Percentiles rank a stretch among this genome's conserved stretches.
These are phyloP conservation scores for Agonopterix alstromeriana DNA, from an alignment of 2,888 invertebrate genomes.

Conservation along the genomic window DNA sequence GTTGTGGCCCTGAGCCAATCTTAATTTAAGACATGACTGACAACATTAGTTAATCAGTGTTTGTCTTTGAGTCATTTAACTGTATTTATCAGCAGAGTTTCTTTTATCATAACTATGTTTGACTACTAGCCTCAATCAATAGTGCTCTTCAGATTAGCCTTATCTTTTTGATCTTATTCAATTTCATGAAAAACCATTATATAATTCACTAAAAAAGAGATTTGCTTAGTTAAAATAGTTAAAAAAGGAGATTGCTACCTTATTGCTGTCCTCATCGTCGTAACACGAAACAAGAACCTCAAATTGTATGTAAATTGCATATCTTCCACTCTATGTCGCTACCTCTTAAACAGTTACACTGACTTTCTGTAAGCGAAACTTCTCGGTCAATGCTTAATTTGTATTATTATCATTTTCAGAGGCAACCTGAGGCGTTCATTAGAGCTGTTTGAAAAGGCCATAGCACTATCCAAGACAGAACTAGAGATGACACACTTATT, in stretches of 20 bases:
- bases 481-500: slow-evolving; percentile 94
- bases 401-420: slow-evolving; percentile 68
- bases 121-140: slow-evolving; percentile 1
- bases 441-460: slow-evolving; percentile 91
- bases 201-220: neutral
- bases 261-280: too few species aligned
- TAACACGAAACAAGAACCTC: too few species aligned
- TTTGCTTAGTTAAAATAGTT: too few species aligned
- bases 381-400: too few species aligned
- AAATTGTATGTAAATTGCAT: too few species aligned
- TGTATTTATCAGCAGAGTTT: slow-evolving; percentile 1
- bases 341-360: too few species aligned
- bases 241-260: too few species aligned
- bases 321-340: too few species aligned
- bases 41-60: neutral
- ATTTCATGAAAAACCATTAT: slow-evolving; percentile 1
- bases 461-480: slow-evolving; percentile 89
- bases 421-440: slow-evolving; percentile 90
- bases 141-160: slow-evolving; percentile 1
- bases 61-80: slow-evolving; percentile 1
- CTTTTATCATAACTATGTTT: slow-evolving; percentile 2
- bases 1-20: slow-evolving; percentile 15
- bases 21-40: slow-evolving; percentile 13
- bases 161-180: slow-evolving; percentile 3
- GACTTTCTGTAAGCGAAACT: too few species aligned